Conservation (phyloP, 1,140 invertebrate genomes). For the Drosophila repleta region DNA sequence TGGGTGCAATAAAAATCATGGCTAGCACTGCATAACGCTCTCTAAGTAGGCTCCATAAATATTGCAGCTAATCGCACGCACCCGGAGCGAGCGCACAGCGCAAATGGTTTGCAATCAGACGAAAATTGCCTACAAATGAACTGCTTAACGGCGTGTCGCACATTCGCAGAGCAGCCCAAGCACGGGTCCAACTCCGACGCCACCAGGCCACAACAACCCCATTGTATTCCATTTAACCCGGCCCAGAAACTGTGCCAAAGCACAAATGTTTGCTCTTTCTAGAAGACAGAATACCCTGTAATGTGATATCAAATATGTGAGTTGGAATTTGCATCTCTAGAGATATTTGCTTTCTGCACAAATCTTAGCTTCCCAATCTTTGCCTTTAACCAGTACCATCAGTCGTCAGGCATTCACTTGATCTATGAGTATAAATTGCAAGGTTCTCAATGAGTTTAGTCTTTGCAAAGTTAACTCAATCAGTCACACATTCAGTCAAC, state of each 20-base stretch:
- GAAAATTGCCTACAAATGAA: constrained; percentile 81
- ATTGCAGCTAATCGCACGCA: constrained; percentile 65
- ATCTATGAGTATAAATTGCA: too few relatives aligned
- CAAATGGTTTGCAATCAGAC: constrained; percentile 71
- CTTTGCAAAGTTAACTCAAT: background rate
- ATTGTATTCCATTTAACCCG: constrained; percentile 65
- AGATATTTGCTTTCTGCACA: too few relatives aligned
- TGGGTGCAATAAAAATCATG: constrained; percentile 72
- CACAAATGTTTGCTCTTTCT: background rate
- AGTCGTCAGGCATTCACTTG: too few relatives aligned
- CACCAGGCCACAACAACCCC: constrained; percentile 25
- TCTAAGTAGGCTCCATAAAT: constrained; percentile 65
- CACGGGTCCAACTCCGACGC: constrained; percentile 8
- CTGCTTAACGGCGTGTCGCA: constrained; percentile 78
- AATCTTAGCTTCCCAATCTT: too few relatives aligned
- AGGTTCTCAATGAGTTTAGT: too few relatives aligned
- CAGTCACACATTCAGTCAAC: background rate
- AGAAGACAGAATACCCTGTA: constrained; percentile 18
- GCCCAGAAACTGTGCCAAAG: constrained; percentile 66
- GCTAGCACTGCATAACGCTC: constrained; percentile 10
- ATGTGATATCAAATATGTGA: too few relatives aligned
- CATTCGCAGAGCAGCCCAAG: constrained; percentile 44
- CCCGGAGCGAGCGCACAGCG: constrained; percentile 30
- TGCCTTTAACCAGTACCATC: too few relatives aligned
- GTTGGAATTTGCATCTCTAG: too few relatives aligned